Evolutionary conservation across 2,797 vertebrate species (phyloP), one percentile per base, ranked within the genome.

Genomic region (Myiotriccus ornatus): DNA sequence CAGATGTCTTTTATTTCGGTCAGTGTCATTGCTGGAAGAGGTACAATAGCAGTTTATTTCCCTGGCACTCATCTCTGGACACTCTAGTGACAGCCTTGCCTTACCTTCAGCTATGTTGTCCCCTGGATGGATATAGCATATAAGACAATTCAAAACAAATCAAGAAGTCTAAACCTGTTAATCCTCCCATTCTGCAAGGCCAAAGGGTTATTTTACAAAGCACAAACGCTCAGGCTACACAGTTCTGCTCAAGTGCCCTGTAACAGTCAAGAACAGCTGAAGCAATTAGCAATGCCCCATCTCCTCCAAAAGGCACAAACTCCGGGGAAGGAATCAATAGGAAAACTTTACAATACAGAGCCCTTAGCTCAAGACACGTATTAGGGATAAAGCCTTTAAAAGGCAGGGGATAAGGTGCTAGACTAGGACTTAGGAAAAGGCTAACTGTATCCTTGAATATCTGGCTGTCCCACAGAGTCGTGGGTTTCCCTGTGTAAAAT

Each of bases 281-380:
- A 95, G 82, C 64, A 75, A 87, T 87, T 92, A 75, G 91, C 97
- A 93, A 79, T 79, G 74, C 90, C 82, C 76, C 62, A 59, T 90
- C 90, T 88, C 83, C 79, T 87, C 81, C 84, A 70, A 70, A 95
- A 92, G 46, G 64, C 47, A 47, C 12, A 81, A 90, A 80, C 81
- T 88, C 74, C 87, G 82, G 87, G 79, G 80, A 89, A 89, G 73
- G 55, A 95, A 65, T 74, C 89, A 95, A 86, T 18, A 60, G 79
- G 74, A 93, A 87, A 95, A 90, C 80, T 64, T 87, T 18, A 84
- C 63, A 87, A 93, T 86, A 53, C 59, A 67, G 59, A 93, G 37
- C 59, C 49, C 63, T 91, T 90, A 84, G 64, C 89, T 91, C 87
- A 91, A 63, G 73, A 84, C 77, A 86, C 0, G 2, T 77, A 91